Conservation (phyloP, 2,888 invertebrate species). For the Lacanobia oleracea region DNA sequence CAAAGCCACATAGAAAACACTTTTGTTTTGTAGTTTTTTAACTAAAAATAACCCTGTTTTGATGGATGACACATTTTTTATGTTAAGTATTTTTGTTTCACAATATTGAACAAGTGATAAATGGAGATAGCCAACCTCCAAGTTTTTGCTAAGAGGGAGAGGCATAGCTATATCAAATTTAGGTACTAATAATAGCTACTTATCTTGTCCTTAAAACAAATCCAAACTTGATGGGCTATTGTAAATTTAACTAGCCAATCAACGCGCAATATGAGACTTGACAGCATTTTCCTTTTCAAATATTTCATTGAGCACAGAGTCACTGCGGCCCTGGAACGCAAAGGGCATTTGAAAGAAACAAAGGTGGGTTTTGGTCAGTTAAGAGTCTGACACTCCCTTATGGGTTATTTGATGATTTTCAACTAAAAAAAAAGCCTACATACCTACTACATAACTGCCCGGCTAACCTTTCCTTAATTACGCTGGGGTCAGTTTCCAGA, state of each 20-base stretch:
- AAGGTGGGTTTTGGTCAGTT: no score
- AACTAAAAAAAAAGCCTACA: no score
- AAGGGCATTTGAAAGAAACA: no score
- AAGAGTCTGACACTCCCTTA: no score
- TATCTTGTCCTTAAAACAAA: background rate
- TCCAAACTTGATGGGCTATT: background rate
- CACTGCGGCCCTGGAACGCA: no score
- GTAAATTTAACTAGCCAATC: background rate
- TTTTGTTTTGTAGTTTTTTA: background rate
- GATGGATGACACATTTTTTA: background rate
- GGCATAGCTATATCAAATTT: no score
- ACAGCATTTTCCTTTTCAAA: background rate
- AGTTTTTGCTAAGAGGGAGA: background rate
- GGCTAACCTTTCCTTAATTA: no score
- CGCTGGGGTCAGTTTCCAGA: no score
- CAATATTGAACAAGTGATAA: conserved; percentile 5
- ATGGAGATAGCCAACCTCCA: background rate
- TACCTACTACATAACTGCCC: no score
- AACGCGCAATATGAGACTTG: background rate
- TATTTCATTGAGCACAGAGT: background rate
- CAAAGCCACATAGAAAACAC: background rate
- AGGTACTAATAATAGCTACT: no score
- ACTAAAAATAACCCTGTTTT: conserved; percentile 2
- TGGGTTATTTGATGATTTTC: no score
- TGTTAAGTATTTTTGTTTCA: background rate